Evolutionary conservation across 1,140 invertebrate species (phyloP).

Genomic region (Hyphantria cunea): DNA sequence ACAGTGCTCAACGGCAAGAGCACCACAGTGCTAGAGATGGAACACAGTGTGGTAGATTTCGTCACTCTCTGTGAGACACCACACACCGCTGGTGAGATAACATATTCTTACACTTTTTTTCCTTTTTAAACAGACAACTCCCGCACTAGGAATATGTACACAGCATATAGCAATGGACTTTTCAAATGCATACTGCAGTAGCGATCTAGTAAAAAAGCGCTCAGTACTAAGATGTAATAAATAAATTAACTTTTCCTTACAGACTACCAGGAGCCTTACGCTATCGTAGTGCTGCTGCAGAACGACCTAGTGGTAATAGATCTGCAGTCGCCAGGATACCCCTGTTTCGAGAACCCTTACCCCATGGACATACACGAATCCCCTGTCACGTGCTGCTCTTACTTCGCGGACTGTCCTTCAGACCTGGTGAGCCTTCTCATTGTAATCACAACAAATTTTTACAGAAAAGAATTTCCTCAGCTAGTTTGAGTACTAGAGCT

Average conservation of each 20-base stretch:
- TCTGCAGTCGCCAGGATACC: conserved; percentile 96
- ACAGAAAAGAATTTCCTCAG: too few relatives aligned
- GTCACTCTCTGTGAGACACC: conserved; percentile 96
- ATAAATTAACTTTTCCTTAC: conserved; percentile 37
- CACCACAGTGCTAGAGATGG: conserved; percentile 99
- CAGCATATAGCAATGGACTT: too few relatives aligned
- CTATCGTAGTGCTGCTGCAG: conserved; percentile 97
- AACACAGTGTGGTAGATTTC: conserved; percentile 98
- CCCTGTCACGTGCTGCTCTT: conserved; percentile 96
- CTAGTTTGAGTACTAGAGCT: too few relatives aligned
- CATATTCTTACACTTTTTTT: too few relatives aligned
- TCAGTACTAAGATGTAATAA: neutral
- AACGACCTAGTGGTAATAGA: conserved; percentile 99
- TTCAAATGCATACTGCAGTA: too few relatives aligned
- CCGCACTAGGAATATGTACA: too few relatives aligned
- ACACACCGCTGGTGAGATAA: conserved; percentile 91
- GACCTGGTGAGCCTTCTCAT: conserved; percentile 88
- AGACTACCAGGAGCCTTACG: conserved; percentile 98
- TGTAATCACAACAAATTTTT: too few relatives aligned
- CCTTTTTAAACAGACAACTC: too few relatives aligned
- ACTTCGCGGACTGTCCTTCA: conserved; percentile 98
- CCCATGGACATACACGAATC: conserved; percentile 99
- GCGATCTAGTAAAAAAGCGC: neutral
- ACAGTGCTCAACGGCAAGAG: conserved; percentile 97
- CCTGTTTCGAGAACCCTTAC: conserved; percentile 99